phyloP scores from a whole-genome alignment of 1,140 invertebrate genomes.

The Drosophila sulfurigaster region DNA sequence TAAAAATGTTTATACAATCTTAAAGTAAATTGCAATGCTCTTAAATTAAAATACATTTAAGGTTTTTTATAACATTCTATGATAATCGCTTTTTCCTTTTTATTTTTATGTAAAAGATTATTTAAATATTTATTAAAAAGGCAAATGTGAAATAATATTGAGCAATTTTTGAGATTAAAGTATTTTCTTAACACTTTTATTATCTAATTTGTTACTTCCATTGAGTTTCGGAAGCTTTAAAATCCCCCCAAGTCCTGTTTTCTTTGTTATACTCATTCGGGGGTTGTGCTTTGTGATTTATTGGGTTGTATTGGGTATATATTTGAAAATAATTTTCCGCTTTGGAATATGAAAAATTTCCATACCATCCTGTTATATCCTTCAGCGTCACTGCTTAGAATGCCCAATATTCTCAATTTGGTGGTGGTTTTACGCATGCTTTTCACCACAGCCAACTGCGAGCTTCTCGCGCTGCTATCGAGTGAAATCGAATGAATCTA shows the following conservation, averaged over 20 bases:
- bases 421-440: slow-evolving; percentile 30
- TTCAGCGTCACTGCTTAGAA: slow-evolving; percentile 24
- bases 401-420: neutral
- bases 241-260: neutral
- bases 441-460: slow-evolving; percentile 36
- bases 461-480: slow-evolving; percentile 14
- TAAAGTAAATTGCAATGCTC: too few species aligned
- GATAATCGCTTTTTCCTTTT: too few species aligned
- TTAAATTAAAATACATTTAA: too few species aligned
- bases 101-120: too few species aligned
- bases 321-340: slow-evolving; percentile 16
- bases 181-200: too few species aligned
- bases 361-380: slow-evolving; percentile 3
- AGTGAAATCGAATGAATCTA: slow-evolving; percentile 44
- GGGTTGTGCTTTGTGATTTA: neutral
- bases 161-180: too few species aligned
- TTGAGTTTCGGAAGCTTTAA: neutral
- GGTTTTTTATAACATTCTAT: too few species aligned
- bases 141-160: too few species aligned
- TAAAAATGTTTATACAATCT: too few species aligned
- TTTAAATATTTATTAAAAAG: too few species aligned
- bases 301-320: neutral
- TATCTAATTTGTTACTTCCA: too few species aligned
- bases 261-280: neutral
- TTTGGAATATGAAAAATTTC: slow-evolving; percentile 29